Evolutionary conservation across 2,113 vertebrate species (phyloP), one percentile per base, ranked within the genome.

Genomic region (Mormyrus iriodes): DNA sequence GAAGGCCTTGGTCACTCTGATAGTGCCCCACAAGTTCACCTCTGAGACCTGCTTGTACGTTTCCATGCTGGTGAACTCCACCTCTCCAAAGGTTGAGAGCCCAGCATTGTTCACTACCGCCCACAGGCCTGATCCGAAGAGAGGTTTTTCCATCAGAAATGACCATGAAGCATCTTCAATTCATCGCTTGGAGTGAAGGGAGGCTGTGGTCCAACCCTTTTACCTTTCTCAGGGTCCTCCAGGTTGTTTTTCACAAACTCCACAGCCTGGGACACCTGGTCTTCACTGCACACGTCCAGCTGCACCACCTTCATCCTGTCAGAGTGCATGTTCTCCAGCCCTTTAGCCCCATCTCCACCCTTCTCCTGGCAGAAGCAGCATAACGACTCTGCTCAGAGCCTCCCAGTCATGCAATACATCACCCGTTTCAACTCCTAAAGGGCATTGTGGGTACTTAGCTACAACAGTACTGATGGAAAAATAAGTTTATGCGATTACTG

Each of bases 51-150:
- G 93, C 92, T 94, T 97, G 95, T 97, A 97, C 42, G 93, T 95
- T 49, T 98, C 95, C 89, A 97, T 85, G 88, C 95, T 95, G 19
- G 96, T 96, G 89, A 98, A 98, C 94, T 98, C 97, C 83, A 98
- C 96, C 44, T 97, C 97, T 85, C 97, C 96, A 0, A 98, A 98
- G 0, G 95, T 94, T 0, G 97, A 96, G 49, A 97, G 24, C 0
- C 97, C 97, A 1, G 97, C 97, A 0, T 97, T 98, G 92, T 98
- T 98, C 92, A 98, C 97, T 86, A 98, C 91, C 4, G 96, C 97
- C 97, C 97, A 98, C 88, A 98, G 94, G 94, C 96, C 97, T 98
- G 93, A 15, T 73, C 76, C 0, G 2, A 86, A 88, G 42, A 88
- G 42, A 27, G 1, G 44, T n/a, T 48, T 31, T 10, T 58, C 19